Conservation (phyloP, 2,797 vertebrate species). For the Rhinogobio ventralis region DNA sequence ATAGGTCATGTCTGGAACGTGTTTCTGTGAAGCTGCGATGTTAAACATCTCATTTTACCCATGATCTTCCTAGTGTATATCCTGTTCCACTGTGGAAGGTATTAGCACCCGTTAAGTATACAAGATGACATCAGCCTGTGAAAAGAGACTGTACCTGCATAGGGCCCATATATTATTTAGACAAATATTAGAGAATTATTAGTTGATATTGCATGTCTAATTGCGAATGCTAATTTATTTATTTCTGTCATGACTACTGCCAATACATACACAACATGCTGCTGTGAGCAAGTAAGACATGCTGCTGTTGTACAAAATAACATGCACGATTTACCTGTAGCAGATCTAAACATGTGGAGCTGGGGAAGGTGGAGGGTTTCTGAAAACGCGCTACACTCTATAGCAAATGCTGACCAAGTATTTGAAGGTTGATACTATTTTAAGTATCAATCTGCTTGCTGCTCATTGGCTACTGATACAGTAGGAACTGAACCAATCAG, state of each 20-base stretch:
- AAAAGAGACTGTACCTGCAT: slow-evolving; percentile 36
- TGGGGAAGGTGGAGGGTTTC: neutral
- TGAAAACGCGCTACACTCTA: neutral
- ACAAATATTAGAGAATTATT: neutral
- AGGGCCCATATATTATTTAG: neutral
- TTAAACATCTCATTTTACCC: slow-evolving; percentile 30
- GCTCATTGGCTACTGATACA: too few relatives aligned
- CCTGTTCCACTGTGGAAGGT: slow-evolving; percentile 22
- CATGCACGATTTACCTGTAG: neutral
- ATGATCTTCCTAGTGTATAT: slow-evolving; percentile 32
- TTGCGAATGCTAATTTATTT: neutral
- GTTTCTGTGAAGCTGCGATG: slow-evolving; percentile 12
- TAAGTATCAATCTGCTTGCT: too few relatives aligned
- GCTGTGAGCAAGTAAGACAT: neutral
- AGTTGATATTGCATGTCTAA: neutral
- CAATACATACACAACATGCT: neutral
- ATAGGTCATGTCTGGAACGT: slow-evolving; percentile 31
- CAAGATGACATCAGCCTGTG: slow-evolving; percentile 37
- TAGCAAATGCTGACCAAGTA: neutral
- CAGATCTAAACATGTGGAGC: neutral
- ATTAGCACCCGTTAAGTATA: slow-evolving; percentile 12
- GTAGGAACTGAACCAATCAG: too few relatives aligned
- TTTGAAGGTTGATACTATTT: too few relatives aligned
- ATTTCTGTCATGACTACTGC: neutral
- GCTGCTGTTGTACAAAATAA: neutral